These are phyloP conservation scores for Nannobrachium achirus DNA, from an alignment of 2,113 vertebrate species.

Conservation along the genomic window DNA sequence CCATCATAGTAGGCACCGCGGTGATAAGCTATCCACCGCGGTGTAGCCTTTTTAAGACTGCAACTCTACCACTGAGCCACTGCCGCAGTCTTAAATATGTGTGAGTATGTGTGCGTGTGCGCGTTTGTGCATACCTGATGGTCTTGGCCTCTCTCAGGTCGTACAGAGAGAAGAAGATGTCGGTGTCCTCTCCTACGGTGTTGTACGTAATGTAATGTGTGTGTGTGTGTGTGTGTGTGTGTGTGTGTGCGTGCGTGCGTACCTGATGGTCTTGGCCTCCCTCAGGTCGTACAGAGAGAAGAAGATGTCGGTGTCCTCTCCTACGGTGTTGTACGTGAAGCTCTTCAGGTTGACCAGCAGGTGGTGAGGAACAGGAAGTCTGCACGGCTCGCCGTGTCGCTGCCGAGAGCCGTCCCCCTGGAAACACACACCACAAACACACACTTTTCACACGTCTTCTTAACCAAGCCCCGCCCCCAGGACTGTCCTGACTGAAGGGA, in stretches of 20 bases:
- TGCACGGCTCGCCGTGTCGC: conserved; percentile 86
- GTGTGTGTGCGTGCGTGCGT: conserved; percentile 11
- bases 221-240: no score
- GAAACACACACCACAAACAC: not conserved
- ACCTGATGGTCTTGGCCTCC: conserved; percentile 97
- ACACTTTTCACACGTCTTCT: no score
- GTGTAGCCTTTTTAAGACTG: no score
- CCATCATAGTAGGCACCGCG: no score
- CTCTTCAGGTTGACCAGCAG: conserved; percentile 96
- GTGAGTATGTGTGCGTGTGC: no score
- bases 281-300: conserved; percentile 94
- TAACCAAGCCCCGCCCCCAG: no score
- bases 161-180: conserved; percentile 96
- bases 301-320: conserved; percentile 96
- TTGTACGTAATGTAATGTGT: no score
- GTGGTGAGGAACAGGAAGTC: conserved; percentile 93
- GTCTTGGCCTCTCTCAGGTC: conserved; percentile 94
- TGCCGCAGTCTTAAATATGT: no score
- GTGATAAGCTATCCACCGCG: no score
- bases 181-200: conserved; percentile 94
- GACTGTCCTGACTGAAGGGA: no score
- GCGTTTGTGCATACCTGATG: conserved; percentile 84
- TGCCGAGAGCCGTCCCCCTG: conserved; percentile 88
- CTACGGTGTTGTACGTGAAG: conserved; percentile 97
- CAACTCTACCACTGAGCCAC: no score